Evolutionary conservation across 2,888 invertebrate species (phyloP).

Genomic region (Macrophya alboannulata): DNA sequence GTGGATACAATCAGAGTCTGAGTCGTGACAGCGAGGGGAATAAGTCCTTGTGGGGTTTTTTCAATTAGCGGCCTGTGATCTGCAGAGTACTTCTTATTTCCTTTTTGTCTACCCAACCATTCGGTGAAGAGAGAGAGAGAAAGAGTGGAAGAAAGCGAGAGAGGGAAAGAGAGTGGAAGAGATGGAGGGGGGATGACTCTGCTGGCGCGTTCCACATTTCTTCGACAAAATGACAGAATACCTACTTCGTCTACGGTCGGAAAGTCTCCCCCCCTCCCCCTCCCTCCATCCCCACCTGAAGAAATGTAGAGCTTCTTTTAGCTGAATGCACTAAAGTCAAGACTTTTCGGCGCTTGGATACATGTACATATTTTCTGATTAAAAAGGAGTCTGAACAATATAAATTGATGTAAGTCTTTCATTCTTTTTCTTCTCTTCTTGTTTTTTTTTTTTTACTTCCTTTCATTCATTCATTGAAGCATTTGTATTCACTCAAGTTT

Average conservation of each 20-base stretch:
- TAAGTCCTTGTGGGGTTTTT: constrained; percentile 55
- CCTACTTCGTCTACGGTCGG: constrained; percentile 15
- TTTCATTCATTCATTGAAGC: constrained; percentile 11
- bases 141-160: neutral
- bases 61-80: constrained; percentile 71
- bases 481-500: neutral
- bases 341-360: constrained; percentile 10
- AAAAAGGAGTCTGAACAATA: constrained; percentile 19
- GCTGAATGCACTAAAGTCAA: neutral
- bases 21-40: constrained; percentile 27
- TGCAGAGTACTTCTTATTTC: constrained; percentile 63
- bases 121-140: neutral
- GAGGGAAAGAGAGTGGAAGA: neutral
- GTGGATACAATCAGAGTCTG: constrained; percentile 31
- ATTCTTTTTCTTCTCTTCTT: neutral
- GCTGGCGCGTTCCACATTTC: constrained; percentile 38
- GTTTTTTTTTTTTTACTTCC: neutral
- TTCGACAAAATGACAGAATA: constrained; percentile 47
- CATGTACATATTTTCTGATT: constrained; percentile 4
- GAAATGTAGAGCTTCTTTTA: constrained; percentile 18
- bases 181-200: neutral
- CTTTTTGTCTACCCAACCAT: constrained; percentile 31
- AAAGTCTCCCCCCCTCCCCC: neutral
- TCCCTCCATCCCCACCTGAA: neutral
- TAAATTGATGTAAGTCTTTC: neutral